These are phyloP conservation scores for Meghimatium bilineatum DNA, from an alignment of 2,888 invertebrate genomes.

Conservation along the genomic window DNA sequence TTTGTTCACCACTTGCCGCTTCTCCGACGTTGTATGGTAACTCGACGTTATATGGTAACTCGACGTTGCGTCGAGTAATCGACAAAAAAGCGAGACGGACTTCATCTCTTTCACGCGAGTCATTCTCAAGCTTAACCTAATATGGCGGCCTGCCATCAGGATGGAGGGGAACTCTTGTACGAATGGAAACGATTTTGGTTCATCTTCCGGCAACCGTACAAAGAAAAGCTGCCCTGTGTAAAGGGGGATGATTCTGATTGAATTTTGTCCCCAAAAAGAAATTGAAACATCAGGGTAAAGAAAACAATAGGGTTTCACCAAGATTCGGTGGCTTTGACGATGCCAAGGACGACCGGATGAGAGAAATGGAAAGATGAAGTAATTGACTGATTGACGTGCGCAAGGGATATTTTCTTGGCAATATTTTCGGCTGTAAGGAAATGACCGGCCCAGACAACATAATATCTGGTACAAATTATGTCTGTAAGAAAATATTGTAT, in stretches of 20 bases:
- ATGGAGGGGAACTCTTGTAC: conserved; percentile 32
- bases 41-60: conserved; percentile 18
- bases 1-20: conserved; percentile 30
- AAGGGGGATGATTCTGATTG: conserved; percentile 39
- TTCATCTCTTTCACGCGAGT: conserved; percentile 36
- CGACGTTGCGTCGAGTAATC: conserved; percentile 22
- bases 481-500: no score
- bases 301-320: conserved; percentile 38
- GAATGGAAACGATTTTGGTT: conserved; percentile 40
- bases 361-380: conserved; percentile 25
- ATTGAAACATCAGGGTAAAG: conserved; percentile 35
- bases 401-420: conserved; percentile 16
- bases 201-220: conserved; percentile 45
- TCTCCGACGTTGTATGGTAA: conserved; percentile 22
- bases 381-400: conserved; percentile 38
- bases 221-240: conserved; percentile 24
- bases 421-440: neutral
- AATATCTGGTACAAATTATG: no score
- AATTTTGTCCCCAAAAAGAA: conserved; percentile 37
- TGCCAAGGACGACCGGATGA: conserved; percentile 7
- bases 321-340: conserved; percentile 34
- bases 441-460: neutral
- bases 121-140: conserved; percentile 40
- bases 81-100: conserved; percentile 25
- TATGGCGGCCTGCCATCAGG: conserved; percentile 44